Base-by-base conservation (phyloP, 1,140 invertebrate genomes). In the Bombus sylvicola region DNA sequence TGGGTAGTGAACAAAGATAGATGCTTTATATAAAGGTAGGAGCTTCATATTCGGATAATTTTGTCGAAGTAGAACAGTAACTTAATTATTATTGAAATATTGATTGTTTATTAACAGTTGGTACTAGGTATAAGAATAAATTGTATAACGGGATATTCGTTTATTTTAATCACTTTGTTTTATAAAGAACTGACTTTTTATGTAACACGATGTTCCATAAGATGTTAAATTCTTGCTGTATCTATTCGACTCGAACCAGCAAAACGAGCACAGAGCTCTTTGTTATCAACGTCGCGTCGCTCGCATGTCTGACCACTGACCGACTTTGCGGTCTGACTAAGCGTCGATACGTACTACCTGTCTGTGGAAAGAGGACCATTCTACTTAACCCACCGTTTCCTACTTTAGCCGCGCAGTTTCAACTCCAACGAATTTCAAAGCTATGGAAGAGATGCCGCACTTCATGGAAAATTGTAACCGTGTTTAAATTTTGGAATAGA, bases 361-460 rank as follows among this genome's bases (percentile, higher is more conserved):
- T 34, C 85, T 39, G 74, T 47, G 25, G 72, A 53, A 69, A 39
- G 34, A 2, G 59, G 28, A 22, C 59, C 71, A 53, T 85, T 89
- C 87, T 81, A 89, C 80, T 89, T 89, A n/a, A 72, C 25, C 53
- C 12, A 75, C 59, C 12, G 72, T 34, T 83, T 41, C 47, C 57
- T 87, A 43, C 81, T 88, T 81, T 73, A 81, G 57, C 66, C 43
- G 18, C 66, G 13, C 37, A 18, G 22, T 25, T 75, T 57, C 22
- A 62, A 43, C 34, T 39, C 10, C 53, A 18, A 31, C 28, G n/a
- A 81, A 62, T 62, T 53, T 53, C 18, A 53, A 8, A 53, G 47
- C 18, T 22, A 22, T 8, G 47, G 47, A 53, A 53, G 47, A 53
- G 47, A 53, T 53, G 47, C 47, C 47, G 47, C 18, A 8, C 47